Percentiles rank a stretch among this genome's conserved stretches.
Evolutionary conservation across 2,797 vertebrate genomes (phyloP).

Genomic region (Silurus aristotelis): DNA sequence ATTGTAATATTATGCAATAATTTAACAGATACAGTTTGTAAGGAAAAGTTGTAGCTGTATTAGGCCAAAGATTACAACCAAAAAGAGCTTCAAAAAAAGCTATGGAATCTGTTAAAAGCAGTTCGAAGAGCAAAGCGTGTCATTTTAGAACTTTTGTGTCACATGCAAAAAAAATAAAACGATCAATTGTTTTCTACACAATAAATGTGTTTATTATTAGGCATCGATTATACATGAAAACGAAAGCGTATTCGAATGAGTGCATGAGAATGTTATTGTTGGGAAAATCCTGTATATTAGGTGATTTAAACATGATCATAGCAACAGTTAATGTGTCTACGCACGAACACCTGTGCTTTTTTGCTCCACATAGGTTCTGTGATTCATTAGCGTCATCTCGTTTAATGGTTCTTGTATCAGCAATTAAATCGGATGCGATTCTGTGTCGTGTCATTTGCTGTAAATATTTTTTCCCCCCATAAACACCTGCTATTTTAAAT

Average conservation of each 20-base stretch:
- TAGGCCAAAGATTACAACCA: neutral
- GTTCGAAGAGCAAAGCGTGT: neutral
- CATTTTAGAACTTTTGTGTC: neutral
- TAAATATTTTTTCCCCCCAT: neutral
- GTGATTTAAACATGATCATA: neutral
- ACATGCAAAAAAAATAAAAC: neutral
- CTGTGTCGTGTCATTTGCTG: neutral
- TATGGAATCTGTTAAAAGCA: neutral
- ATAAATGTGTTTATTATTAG: neutral
- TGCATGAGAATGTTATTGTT: neutral
- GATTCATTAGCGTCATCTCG: neutral
- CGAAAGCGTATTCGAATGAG: neutral
- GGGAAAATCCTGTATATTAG: neutral
- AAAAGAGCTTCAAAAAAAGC: neutral
- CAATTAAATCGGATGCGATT: constrained; percentile 28
- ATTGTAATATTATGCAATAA: neutral
- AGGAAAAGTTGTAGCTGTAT: neutral
- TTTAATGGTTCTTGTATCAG: constrained; percentile 6
- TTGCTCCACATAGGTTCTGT: neutral
- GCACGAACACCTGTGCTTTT: neutral
- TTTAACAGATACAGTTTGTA: neutral
- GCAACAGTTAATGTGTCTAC: neutral
- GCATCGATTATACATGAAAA: neutral
- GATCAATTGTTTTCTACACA: neutral
- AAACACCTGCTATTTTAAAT: constrained; percentile 32